Conservation (phyloP, 2,888 invertebrate species). For the Pyrocoelia pectoralis region DNA sequence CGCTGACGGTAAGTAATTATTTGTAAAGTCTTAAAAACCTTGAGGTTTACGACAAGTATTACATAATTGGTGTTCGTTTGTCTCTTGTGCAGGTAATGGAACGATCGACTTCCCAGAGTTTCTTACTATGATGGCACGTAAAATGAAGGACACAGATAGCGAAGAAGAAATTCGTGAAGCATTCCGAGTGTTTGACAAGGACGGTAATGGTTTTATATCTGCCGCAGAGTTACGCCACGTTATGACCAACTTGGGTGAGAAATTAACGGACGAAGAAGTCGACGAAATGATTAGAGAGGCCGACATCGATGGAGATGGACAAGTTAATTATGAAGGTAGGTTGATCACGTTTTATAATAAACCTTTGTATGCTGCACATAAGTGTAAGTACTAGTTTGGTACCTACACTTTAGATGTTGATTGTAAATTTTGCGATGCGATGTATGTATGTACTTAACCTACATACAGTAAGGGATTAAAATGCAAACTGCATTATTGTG, state of each 20-base stretch:
- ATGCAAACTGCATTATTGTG: background rate
- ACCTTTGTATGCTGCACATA: slow-evolving; percentile 18
- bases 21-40: slow-evolving; percentile 15
- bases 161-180: slow-evolving; percentile 99
- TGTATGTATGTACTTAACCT: background rate
- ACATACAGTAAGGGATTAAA: background rate
- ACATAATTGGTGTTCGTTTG: slow-evolving; percentile 1
- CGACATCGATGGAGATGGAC: slow-evolving; percentile 98
- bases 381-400: slow-evolving; percentile 7
- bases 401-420: background rate
- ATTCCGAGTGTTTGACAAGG: slow-evolving; percentile 99
- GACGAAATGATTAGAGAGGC: slow-evolving; percentile 99
- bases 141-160: slow-evolving; percentile 99
- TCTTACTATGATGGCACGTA: slow-evolving; percentile 99
- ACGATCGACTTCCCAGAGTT: slow-evolving; percentile 99
- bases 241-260: slow-evolving; percentile 99
- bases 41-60: slow-evolving; percentile 18
- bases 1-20: slow-evolving; percentile 76
- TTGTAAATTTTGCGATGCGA: slow-evolving; percentile 4
- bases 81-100: slow-evolving; percentile 84
- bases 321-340: slow-evolving; percentile 95
- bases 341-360: slow-evolving; percentile 14
- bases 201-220: slow-evolving; percentile 99
- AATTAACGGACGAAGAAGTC: slow-evolving; percentile 98
- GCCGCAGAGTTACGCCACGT: slow-evolving; percentile 98